Conservation (phyloP, 2,888 invertebrate species). For the Ceramica pisi region DNA sequence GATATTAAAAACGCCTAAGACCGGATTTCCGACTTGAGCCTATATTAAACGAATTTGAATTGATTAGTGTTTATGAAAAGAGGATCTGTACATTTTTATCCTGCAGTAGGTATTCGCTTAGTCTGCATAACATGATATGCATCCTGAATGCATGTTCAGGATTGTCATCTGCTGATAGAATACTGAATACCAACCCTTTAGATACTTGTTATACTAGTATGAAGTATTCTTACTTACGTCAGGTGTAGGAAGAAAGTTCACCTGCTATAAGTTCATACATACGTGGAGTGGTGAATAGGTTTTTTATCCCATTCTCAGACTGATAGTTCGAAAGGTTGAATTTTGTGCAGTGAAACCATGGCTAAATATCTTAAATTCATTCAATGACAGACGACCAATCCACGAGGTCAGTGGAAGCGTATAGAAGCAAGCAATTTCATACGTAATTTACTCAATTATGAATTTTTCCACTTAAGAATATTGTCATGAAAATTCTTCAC, state of each 20-base stretch:
- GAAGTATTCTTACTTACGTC: neutral
- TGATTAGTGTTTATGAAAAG: no score
- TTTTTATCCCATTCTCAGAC: neutral
- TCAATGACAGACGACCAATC: no score
- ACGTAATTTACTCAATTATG: no score
- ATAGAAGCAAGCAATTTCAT: no score
- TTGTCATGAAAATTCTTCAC: neutral
- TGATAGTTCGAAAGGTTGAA: neutral
- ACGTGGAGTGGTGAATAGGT: neutral
- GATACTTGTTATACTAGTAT: slow-evolving; percentile 37
- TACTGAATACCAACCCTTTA: slow-evolving; percentile 1
- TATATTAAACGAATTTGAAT: no score
- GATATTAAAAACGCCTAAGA: no score
- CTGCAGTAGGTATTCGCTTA: neutral
- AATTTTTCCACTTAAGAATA: no score
- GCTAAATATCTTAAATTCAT: no score
- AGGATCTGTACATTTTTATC: neutral
- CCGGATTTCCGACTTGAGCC: no score
- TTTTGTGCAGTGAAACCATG: neutral
- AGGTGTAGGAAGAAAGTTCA: neutral
- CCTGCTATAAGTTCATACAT: neutral
- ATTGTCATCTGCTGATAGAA: slow-evolving; percentile 12
- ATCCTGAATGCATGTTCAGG: neutral
- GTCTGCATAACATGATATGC: slow-evolving; percentile 2
- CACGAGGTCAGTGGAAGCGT: no score